These are phyloP conservation scores for Hydropotes inermis DNA, from an alignment of 2,113 vertebrate genomes.

Conservation along the genomic window DNA sequence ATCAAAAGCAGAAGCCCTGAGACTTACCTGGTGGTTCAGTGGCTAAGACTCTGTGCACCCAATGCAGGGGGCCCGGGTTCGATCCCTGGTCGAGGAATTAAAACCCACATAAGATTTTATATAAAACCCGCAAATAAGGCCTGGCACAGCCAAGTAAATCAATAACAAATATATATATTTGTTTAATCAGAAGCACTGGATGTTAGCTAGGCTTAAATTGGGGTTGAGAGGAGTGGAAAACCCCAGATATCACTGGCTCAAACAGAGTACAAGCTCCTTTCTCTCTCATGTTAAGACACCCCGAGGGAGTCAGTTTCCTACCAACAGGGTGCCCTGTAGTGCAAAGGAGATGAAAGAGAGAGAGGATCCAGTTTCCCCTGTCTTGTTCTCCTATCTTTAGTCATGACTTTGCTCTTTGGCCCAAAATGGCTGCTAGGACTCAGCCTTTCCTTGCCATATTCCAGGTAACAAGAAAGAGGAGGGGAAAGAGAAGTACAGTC, in stretches of 20 bases:
- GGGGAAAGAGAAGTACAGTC: neutral
- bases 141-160: neutral
- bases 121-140: neutral
- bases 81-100: neutral
- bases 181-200: neutral
- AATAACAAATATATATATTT: neutral
- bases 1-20: neutral
- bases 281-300: neutral
- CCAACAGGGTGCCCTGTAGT: neutral
- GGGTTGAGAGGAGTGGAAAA: neutral
- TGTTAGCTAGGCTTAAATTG: neutral
- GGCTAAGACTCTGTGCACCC: neutral
- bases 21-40: neutral
- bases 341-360: neutral
- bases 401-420: neutral
- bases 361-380: neutral
- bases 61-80: neutral
- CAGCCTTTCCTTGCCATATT: neutral
- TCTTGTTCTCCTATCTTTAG: neutral
- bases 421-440: neutral
- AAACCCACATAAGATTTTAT: neutral
- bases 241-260: neutral
- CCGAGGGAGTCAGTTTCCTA: neutral
- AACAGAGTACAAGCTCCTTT: neutral
- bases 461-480: neutral